phyloP scores from a whole-genome alignment of 2,113 vertebrate genomes.

The Sylvilagus bachmani region DNA sequence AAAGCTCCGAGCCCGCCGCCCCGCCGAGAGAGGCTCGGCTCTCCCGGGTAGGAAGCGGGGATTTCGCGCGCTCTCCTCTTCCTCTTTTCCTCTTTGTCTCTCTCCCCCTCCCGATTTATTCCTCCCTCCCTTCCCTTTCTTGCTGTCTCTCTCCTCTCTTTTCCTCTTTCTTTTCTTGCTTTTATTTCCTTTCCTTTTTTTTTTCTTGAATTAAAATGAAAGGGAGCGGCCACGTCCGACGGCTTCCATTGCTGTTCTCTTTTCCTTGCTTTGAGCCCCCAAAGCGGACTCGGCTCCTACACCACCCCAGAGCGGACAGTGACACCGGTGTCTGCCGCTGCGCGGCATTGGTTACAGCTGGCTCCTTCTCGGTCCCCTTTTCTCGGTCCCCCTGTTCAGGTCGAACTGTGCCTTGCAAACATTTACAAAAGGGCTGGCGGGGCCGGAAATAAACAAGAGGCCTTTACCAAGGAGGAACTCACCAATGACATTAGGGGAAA shows the following conservation, averaged over 20 bases:
- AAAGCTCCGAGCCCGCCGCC: conserved; percentile 90
- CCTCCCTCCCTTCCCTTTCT: no score
- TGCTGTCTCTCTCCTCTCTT: no score
- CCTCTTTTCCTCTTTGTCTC: background rate
- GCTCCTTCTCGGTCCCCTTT: background rate
- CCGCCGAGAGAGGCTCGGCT: conserved; percentile 71
- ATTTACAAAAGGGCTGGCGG: conserved; percentile 65
- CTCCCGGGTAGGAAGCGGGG: conserved; percentile 76
- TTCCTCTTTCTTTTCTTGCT: rapidly evolving
- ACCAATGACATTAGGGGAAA: conserved; percentile 47
- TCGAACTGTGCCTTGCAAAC: conserved; percentile 49
- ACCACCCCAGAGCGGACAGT: background rate
- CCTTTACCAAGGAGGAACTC: conserved; percentile 50
- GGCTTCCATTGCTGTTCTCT: background rate
- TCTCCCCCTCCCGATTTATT: no score
- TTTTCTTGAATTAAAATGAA: background rate
- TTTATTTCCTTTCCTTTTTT: background rate
- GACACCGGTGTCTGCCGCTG: background rate
- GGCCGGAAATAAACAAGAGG: conserved; percentile 62
- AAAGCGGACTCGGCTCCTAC: background rate
- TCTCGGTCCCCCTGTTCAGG: background rate
- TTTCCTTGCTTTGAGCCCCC: conserved; percentile 14
- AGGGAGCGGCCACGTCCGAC: background rate
- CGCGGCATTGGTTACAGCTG: background rate
- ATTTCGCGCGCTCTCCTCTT: background rate